Evolutionary conservation across 2,113 vertebrate genomes (phyloP), one percentile per base, ranked within the genome.

Genomic region (Acinonyx jubatus): DNA sequence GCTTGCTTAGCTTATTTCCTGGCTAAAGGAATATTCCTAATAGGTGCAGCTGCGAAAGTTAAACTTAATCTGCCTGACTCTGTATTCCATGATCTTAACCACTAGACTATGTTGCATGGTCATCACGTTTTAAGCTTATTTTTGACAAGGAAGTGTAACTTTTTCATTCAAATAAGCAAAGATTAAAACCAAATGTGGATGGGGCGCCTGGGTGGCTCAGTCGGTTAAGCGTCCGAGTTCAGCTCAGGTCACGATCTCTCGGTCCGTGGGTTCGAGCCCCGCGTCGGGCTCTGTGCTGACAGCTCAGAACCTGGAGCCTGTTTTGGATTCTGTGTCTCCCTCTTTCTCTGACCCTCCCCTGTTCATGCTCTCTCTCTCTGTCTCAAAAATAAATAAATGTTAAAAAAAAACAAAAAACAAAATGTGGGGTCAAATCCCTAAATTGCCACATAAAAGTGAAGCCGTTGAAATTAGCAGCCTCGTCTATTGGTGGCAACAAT

Each of bases 91-190:
- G 4, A 71, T 78, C 5, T 33, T 65, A 93, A 52, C 13, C 80
- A 87, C 7, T 65, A 45, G 10, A 38, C 3, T 61, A 14, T 52
- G 41, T 0, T 69, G 14, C 23, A 48, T 27, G 3, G 7, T 61
- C 14, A 36, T 61, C 6, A 38, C 86, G 78, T 89, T 74, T 31
- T 19, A 15, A 57, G 15, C 45, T 48, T 95, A 4, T 45, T 73
- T 33, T 66, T 96, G 65, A 81, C 25, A 84, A 89, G 88, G 18
- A 92, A 69, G 11, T 61, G 2, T 15, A 55, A 57, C 29, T 29
- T 94, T 95, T n/a, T 31, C 4, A 23, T 76, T 89, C 13, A 68
- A 80, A 83, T 92, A 74, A 90, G 31, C 29, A 92, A 95, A 31
- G 14, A 52, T 69, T 76, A 33, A 82, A 89, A 90, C 9, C 73